These are phyloP conservation scores for Spatula versicolor DNA, from an alignment of 2,797 vertebrate species.

Conservation along the genomic window DNA sequence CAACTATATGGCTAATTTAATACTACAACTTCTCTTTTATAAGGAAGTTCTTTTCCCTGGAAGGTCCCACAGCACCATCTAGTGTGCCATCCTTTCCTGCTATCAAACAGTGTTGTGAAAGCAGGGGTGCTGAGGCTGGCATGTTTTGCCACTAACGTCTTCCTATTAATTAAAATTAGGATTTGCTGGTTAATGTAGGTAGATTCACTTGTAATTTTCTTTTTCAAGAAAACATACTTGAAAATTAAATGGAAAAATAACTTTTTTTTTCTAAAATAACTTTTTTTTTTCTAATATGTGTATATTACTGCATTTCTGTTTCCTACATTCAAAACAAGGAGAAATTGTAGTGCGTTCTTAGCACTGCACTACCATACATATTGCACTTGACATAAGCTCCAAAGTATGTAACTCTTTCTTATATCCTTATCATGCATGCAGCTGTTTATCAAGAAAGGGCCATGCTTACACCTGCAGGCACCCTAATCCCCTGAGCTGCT, in stretches of 20 bases:
- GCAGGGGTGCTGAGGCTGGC: not conserved
- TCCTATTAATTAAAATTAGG: not conserved
- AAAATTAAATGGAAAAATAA: not conserved
- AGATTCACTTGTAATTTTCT: not conserved
- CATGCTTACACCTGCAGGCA: not conserved
- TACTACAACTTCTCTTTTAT: not conserved
- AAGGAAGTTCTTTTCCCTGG: not conserved
- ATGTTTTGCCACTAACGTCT: not conserved
- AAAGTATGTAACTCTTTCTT: not conserved
- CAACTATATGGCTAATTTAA: conserved; percentile 11
- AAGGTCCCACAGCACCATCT: conserved; percentile 84
- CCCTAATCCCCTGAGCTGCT: not conserved
- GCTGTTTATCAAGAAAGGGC: not conserved
- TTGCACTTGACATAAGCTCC: not conserved
- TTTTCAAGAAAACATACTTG: not conserved
- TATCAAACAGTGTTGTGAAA: not conserved
- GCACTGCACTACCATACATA: not conserved
- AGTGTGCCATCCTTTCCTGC: conserved; percentile 64
- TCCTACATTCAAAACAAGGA: not conserved
- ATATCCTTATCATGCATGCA: not conserved
- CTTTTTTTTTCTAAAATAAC: not conserved
- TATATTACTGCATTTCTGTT: not conserved
- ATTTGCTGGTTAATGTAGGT: not conserved
- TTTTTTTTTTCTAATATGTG: not conserved
- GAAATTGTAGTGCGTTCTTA: not conserved